Evolutionary conservation across 2,113 vertebrate species (phyloP).

Genomic region (Bos taurus): DNA sequence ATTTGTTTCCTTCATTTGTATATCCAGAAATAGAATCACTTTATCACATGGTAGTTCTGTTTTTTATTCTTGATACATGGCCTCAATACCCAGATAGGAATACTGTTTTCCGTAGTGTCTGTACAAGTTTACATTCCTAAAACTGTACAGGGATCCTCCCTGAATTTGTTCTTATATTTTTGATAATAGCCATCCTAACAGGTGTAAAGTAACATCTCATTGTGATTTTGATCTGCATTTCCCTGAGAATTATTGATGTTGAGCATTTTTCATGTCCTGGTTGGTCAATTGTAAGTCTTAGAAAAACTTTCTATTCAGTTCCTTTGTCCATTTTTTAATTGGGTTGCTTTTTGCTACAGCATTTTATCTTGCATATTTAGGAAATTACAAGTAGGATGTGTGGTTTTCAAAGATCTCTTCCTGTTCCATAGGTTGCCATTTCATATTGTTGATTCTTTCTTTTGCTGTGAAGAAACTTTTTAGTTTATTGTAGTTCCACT

Average conservation of each 20-base stretch:
- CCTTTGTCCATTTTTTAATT: neutral
- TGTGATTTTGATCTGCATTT: neutral
- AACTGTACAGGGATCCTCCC: neutral
- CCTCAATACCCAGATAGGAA: neutral
- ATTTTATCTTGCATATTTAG: neutral
- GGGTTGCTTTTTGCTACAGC: neutral
- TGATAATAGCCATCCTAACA: neutral
- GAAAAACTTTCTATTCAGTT: neutral
- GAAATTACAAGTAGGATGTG: neutral
- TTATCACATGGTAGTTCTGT: neutral
- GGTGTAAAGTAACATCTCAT: neutral
- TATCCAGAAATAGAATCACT: neutral
- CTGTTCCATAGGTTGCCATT: neutral
- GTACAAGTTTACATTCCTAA: neutral
- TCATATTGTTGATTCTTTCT: neutral
- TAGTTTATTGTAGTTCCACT: neutral
- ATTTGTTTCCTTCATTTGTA: neutral
- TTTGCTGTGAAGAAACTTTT: neutral
- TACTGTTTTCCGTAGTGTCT: neutral
- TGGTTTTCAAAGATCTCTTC: neutral
- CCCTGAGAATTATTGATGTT: neutral
- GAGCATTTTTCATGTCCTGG: neutral
- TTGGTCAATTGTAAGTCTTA: neutral
- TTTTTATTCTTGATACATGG: neutral
- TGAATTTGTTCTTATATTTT: neutral